Evolutionary conservation across 35 echinoderm and acorn worm genomes (phyloP).

Genomic region (Lytechinus variegatus): DNA sequence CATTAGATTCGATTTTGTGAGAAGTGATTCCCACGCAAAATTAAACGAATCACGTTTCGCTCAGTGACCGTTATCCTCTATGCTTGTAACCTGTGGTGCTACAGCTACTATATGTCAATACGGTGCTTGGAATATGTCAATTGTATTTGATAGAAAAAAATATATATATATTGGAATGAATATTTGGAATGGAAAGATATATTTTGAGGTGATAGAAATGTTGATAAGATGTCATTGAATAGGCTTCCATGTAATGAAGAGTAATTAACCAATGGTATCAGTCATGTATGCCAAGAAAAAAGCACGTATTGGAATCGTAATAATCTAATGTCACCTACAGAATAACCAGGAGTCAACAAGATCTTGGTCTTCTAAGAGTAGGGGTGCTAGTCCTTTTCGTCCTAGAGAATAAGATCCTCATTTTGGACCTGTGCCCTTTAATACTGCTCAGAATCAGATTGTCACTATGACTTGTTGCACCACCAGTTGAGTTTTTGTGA

Average conservation of each 20-base stretch:
- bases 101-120: neutral
- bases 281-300: neutral
- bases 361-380: too few species aligned
- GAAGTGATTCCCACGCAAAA: neutral
- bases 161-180: constrained; percentile 7
- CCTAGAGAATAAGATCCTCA: too few species aligned
- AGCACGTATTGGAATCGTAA: neutral
- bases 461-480: too few species aligned
- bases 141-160: neutral
- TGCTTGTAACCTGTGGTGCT: neutral
- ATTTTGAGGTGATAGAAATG: neutral
- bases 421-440: too few species aligned
- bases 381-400: too few species aligned
- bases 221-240: neutral
- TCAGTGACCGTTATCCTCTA: neutral
- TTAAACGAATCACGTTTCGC: neutral
- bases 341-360: too few species aligned
- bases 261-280: neutral
- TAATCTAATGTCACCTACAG: too few species aligned
- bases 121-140: neutral
- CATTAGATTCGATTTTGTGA: neutral
- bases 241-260: neutral
- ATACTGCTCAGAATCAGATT: too few species aligned
- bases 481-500: too few species aligned
- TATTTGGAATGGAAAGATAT: neutral